Percentiles rank a stretch among this genome's conserved stretches.
phyloP scores from a whole-genome alignment of 2,113 vertebrate species.

The Etheostoma spectabile region DNA sequence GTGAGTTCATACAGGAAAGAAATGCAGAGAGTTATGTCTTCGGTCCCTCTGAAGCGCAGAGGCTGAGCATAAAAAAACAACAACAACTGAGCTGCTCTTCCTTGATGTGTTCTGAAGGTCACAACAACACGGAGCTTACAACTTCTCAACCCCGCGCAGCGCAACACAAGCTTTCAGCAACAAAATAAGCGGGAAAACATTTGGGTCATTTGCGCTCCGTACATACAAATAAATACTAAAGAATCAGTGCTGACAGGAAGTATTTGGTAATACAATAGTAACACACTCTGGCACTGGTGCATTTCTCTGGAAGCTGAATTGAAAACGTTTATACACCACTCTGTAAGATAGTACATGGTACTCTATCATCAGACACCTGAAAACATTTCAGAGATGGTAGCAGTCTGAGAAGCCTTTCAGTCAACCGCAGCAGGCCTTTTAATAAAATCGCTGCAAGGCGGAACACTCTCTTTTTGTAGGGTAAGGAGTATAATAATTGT shows the following conservation, averaged over 20 bases:
- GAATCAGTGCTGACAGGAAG: conserved; percentile 13
- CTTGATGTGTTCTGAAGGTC: conserved; percentile 45
- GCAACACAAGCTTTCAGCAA: background rate
- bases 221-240: conserved; percentile 15
- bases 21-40: conserved; percentile 30
- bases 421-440: conserved; percentile 12
- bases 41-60: conserved; percentile 18
- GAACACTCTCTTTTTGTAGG: conserved; percentile 11
- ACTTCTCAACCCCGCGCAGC: background rate
- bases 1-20: conserved; percentile 12
- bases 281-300: background rate
- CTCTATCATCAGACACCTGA: conserved; percentile 9
- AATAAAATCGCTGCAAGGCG: conserved; percentile 30
- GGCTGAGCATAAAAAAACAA: conserved; percentile 24
- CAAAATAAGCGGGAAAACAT: conserved; percentile 33
- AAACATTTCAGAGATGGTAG: conserved; percentile 25
- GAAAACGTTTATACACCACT: conserved; percentile 5
- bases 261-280: conserved; percentile 9
- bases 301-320: conserved; percentile 1
- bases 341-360: background rate
- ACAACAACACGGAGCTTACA: conserved; percentile 15
- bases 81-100: conserved; percentile 2
- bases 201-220: conserved; percentile 14
- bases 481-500: conserved; percentile 31
- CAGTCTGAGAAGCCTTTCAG: conserved; percentile 15